Percentiles rank a stretch among this genome's conserved stretches.
Conservation (phyloP, 2,113 vertebrate genomes). For the Caloenas nicobarica region DNA sequence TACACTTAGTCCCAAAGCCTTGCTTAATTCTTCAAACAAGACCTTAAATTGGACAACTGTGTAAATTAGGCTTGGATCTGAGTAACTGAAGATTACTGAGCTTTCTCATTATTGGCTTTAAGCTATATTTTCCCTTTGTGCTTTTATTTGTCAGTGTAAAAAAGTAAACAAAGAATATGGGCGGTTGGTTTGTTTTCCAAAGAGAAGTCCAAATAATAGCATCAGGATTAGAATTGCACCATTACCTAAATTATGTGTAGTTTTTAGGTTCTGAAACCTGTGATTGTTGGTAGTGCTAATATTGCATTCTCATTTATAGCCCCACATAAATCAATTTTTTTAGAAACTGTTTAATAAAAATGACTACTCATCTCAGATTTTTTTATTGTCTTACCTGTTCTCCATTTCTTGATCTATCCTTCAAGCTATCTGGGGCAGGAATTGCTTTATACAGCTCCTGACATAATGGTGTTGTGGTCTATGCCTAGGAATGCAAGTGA, state of each 20-base stretch:
- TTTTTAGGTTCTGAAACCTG: background rate
- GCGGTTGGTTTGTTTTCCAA: background rate
- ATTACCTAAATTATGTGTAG: background rate
- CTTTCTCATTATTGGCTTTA: background rate
- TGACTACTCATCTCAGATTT: rapidly evolving
- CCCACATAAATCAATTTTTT: background rate
- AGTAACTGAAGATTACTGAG: background rate
- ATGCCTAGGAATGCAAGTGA: background rate
- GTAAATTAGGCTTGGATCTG: background rate
- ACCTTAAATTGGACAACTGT: background rate
- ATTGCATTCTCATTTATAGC: background rate
- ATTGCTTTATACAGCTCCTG: background rate
- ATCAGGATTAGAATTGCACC: background rate
- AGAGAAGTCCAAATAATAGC: background rate
- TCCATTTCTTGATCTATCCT: background rate
- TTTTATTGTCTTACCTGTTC: background rate
- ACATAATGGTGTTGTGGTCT: background rate
- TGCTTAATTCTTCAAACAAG: background rate
- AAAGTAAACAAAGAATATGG: background rate
- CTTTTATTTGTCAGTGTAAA: background rate
- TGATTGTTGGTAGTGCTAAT: background rate
- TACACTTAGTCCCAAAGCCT: background rate
- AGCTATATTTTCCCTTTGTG: background rate
- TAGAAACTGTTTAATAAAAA: background rate
- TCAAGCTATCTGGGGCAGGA: background rate